Evolutionary conservation across 2,888 invertebrate genomes (phyloP).

Genomic region (Cylindroiulus punctatus): DNA sequence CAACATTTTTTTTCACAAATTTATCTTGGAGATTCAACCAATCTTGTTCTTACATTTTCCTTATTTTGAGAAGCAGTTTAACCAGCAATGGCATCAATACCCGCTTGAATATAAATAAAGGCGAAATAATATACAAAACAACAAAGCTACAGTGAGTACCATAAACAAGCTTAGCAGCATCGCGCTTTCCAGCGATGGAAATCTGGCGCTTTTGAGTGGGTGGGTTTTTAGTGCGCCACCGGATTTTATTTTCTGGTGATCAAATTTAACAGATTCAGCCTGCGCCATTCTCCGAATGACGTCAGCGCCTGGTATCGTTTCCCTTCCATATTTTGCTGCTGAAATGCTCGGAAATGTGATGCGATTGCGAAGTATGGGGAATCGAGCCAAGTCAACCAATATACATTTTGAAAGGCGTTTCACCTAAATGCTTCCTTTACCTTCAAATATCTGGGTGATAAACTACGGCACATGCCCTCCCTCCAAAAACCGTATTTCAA

Average conservation of each 20-base stretch:
- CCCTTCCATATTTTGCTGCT: neutral
- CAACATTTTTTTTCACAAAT: too few species aligned
- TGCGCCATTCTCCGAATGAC: neutral
- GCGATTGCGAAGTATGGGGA: neutral
- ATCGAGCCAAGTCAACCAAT: neutral
- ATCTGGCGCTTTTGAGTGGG: neutral
- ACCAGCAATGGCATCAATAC: neutral
- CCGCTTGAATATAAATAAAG: neutral
- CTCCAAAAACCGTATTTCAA: too few species aligned
- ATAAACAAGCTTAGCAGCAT: neutral
- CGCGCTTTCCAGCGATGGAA: neutral
- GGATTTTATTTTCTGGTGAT: constrained; percentile 5
- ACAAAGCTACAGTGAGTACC: neutral
- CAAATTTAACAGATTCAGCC: constrained; percentile 32
- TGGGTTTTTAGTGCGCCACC: neutral
- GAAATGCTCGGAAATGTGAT: neutral
- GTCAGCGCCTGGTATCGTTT: neutral
- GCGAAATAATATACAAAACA: constrained; percentile 16
- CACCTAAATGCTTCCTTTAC: neutral
- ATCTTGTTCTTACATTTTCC: neutral
- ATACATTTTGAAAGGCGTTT: neutral
- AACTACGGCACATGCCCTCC: too few species aligned
- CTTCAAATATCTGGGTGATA: too few species aligned
- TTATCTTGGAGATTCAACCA: neutral
- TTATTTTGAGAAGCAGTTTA: neutral